These are phyloP conservation scores for Macrochelys suwanniensis DNA, from an alignment of 2,797 vertebrate species.

Conservation along the genomic window DNA sequence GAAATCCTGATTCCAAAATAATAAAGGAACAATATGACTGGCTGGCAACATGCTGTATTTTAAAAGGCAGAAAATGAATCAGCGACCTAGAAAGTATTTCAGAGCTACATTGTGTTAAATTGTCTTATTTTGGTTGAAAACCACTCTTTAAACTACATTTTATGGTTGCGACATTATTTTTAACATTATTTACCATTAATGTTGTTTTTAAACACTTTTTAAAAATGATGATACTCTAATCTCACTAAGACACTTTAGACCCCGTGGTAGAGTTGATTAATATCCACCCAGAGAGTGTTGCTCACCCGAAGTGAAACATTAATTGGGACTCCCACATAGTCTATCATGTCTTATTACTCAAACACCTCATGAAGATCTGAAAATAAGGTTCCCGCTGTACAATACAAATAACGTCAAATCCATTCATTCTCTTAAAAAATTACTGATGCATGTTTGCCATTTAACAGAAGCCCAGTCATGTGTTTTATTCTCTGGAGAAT, in stretches of 20 bases:
- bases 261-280: background rate
- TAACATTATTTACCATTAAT: background rate
- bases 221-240: background rate
- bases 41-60: background rate
- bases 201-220: accelerated
- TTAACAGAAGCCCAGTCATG: background rate
- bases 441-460: slow-evolving; percentile 39
- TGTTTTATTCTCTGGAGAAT: slow-evolving; percentile 9
- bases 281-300: background rate
- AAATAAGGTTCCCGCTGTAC: slow-evolving; percentile 37
- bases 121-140: background rate
- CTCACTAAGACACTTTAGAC: background rate
- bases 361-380: slow-evolving; percentile 15
- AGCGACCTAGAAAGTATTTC: background rate
- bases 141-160: background rate
- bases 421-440: background rate
- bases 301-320: background rate
- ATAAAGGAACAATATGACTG: background rate
- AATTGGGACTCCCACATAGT: background rate
- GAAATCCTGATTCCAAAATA: background rate
- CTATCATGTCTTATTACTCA: slow-evolving; percentile 20
- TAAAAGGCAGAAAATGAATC: background rate
- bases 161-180: background rate
- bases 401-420: slow-evolving; percentile 10
- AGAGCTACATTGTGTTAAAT: background rate